phyloP scores from a whole-genome alignment of 2,113 vertebrate genomes.

The Strix aluco region DNA sequence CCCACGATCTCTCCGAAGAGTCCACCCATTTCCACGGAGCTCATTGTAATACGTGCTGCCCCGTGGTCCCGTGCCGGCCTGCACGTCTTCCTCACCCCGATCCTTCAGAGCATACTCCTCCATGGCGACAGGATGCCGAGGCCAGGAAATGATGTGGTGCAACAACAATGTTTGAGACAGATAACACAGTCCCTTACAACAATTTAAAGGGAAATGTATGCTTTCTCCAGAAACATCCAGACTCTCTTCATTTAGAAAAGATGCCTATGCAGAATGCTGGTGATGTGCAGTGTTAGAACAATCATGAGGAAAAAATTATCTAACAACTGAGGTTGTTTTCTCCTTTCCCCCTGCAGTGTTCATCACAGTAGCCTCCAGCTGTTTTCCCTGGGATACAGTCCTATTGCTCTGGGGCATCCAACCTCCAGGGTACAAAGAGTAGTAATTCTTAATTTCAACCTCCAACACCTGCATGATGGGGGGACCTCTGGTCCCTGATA shows the following conservation, averaged over 20 bases:
- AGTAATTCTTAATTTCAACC: conserved; percentile 27
- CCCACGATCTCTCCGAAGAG: too few species aligned
- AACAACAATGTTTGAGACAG: too few species aligned
- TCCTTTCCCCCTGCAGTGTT: background rate
- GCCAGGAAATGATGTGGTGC: too few species aligned
- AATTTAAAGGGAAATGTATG: background rate
- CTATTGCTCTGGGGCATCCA: background rate
- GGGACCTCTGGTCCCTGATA: background rate
- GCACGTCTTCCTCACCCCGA: too few species aligned
- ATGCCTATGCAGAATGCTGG: background rate
- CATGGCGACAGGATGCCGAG: too few species aligned
- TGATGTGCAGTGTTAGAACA: background rate
- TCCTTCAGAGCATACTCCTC: too few species aligned
- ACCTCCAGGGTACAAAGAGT: background rate
- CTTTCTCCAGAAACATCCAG: background rate
- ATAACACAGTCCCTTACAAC: too few species aligned
- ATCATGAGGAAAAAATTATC: background rate
- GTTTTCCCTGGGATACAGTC: background rate
- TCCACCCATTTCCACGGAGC: too few species aligned
- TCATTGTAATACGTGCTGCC: too few species aligned
- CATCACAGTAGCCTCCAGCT: background rate
- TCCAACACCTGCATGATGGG: conserved; percentile 27
- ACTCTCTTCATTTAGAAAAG: background rate
- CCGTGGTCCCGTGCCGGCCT: too few species aligned
- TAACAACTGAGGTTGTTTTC: background rate